A percentile compares a stretch with the other conserved stretches of the same genome.
These are phyloP conservation scores for Notospermus geniculatus DNA, from an alignment of 1,140 invertebrate species.

Conservation along the genomic window DNA sequence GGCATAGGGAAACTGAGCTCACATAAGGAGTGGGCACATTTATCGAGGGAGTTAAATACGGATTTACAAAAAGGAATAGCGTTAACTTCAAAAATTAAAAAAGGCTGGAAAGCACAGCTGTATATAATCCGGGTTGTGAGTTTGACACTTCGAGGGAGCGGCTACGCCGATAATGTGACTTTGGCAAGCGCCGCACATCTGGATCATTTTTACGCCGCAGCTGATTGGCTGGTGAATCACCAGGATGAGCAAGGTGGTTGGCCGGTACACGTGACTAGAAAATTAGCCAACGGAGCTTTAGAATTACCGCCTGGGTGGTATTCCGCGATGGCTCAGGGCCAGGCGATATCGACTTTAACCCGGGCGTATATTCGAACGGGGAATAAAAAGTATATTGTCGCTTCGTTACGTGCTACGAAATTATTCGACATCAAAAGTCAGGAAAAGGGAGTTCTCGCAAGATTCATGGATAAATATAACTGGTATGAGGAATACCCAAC, in stretches of 20 bases:
- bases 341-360: conserved; percentile 88
- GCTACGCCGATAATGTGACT: conserved; percentile 57
- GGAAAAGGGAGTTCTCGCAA: conserved; percentile 76
- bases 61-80: conserved; percentile 87
- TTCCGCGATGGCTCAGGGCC: conserved; percentile 97
- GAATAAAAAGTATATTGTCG: conserved; percentile 72
- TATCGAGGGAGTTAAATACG: conserved; percentile 84
- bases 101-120: conserved; percentile 31
- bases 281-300: conserved; percentile 69
- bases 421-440: conserved; percentile 72
- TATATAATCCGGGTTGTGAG: conserved; percentile 32
- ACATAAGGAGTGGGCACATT: conserved; percentile 69
- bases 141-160: conserved; percentile 69
- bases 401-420: conserved; percentile 75
- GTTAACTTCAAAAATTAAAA: conserved; percentile 42
- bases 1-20: conserved; percentile 69
- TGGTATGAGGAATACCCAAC: conserved; percentile 99
- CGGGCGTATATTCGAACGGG: conserved; percentile 83
- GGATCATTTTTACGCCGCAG: conserved; percentile 87
- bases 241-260: conserved; percentile 92
- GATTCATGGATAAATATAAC: conserved; percentile 73
- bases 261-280: conserved; percentile 89
- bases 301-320: conserved; percentile 87
- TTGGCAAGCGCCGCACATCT: conserved; percentile 63
- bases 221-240: conserved; percentile 86